Base-by-base conservation (phyloP, 2,113 vertebrate species). In the Equus quagga region DNA sequence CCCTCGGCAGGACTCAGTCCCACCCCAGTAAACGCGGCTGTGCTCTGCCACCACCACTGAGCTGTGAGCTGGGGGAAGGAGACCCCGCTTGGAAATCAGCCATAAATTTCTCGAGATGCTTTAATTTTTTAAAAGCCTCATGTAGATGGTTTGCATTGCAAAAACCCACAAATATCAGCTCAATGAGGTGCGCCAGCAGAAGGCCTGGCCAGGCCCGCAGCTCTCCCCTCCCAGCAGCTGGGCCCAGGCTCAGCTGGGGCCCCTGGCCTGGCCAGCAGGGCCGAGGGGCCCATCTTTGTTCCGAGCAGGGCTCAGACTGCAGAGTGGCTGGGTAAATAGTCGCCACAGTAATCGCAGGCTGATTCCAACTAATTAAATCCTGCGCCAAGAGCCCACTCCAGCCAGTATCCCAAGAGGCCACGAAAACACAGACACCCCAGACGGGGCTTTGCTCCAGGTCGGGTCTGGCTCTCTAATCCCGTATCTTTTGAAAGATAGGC, bases 331-430 rank as follows among this genome's bases (percentile, higher is more conserved):
- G 99, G 98, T 99, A 99, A 99, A 99, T 99, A 99, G 98, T 98
- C 99, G 98, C 98, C 98, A 98, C 99, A 99, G 99, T 99, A 99
- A 99, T 99, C 99, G 98, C 97, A 98, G 99, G 98, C 99, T 99
- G 99, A 99, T 99, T 99, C 99, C 99, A 99, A 98, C 99, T 99
- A 99, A 99, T 99, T 99, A 99, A 99, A 99, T 99, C 99, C 99
- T 99, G 98, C 98, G 99, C 99, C 99, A 99, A 99, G 99, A 99
- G 99, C 99, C 99, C 99, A 99, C 99, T 99, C 99, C 84, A 98
- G 98, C 98, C 99, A 98, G 99, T 98, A 99, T 99, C 98, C 98
- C 97, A 26, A 98, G 98, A 99, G 99, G 99, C 98, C 98, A 98
- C 96, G 98, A 98, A 99, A 98, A 98, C 98, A 99, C 98, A 98